phyloP scores from a whole-genome alignment of 2,888 invertebrate species.

The Clostera curtula region DNA sequence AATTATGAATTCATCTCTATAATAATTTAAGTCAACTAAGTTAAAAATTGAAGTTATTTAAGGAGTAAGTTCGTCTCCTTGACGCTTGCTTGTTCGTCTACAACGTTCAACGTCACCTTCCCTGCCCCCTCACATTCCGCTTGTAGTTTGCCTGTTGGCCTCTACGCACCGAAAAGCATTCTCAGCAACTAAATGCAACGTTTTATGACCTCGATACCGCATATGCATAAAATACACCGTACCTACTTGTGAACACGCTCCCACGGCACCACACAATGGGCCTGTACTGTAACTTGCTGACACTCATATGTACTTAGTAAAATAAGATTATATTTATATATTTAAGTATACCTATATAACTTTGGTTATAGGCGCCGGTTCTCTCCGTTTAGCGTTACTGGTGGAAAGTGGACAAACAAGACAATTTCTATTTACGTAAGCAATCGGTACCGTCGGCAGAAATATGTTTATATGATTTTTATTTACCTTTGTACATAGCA shows the following conservation, averaged over 20 bases:
- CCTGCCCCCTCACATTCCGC: constrained; percentile 18
- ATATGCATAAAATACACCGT: constrained; percentile 25
- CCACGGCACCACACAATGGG: constrained; percentile 12
- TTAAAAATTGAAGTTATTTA: too few species aligned
- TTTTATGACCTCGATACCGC: constrained; percentile 41
- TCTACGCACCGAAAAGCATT: constrained; percentile 41
- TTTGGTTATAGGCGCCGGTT: too few species aligned
- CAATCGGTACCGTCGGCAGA: too few species aligned
- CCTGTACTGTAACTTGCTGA: constrained; percentile 9
- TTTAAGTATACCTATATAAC: too few species aligned
- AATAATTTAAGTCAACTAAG: too few species aligned
- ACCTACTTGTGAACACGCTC: constrained; percentile 16
- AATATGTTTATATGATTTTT: too few species aligned
- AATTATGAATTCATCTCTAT: too few species aligned
- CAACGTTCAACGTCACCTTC: constrained; percentile 24
- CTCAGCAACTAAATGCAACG: constrained; percentile 39
- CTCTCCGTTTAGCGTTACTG: too few species aligned
- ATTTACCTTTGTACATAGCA: too few species aligned
- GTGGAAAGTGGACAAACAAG: too few species aligned
- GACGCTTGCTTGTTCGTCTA: constrained; percentile 14
- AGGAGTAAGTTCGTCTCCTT: constrained; percentile 14
- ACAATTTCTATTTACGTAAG: too few species aligned
- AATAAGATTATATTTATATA: too few species aligned
- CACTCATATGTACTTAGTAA: constrained; percentile 3
- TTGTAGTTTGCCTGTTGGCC: constrained; percentile 30